Evolutionary conservation across 2,888 invertebrate genomes (phyloP), one percentile per base, ranked within the genome.

Genomic region (Epinotia bilunana): DNA sequence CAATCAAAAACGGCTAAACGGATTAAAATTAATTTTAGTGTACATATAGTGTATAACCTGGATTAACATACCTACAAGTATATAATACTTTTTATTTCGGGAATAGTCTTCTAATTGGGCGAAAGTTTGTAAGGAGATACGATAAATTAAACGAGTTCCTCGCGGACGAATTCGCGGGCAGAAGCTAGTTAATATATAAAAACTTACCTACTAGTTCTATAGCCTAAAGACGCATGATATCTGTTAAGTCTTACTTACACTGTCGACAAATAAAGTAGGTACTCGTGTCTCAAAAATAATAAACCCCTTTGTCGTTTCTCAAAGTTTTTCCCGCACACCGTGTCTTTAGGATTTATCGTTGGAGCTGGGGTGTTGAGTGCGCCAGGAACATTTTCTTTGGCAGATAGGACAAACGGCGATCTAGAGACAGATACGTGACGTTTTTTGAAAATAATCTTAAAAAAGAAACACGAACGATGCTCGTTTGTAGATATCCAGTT

Each of bases 371-470:
- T 85, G 87, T 85, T 86, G 87, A 90, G 87, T 90, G 87, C 83
- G 87, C 87, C 87, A 89, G 89, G 89, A 87, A 87, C 87, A 88
- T 87, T 88, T 89, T 90, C 87, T 87, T 89, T 88, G 85, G 83
- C 84, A 90, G 90, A 90, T 89, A 89, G 82, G 84, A 82, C 84
- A n/a, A 62, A 71, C 23, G 83, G 84, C 83, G 85, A 84, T 87
- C 88, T 85, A 88, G 88, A 86, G 85, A 84, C 79, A 79, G 79
- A n/a, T 46, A 23, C n/a, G 23, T 49, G 16, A 53, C 3, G 28
- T 65, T 74, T 71, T 60, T 60, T 60, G 20, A 39, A 70, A 64
- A 65, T 49, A 69, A 74, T 57, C 67, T 12, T n/a, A 74, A 61
- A 70, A 74, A 71, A 53, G 53, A 72, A 53, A 60, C 43, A 46